A percentile compares a stretch with the other conserved stretches of the same genome.
These are phyloP conservation scores for Chirona hameri DNA, from an alignment of 2,888 invertebrate genomes.

Conservation along the genomic window DNA sequence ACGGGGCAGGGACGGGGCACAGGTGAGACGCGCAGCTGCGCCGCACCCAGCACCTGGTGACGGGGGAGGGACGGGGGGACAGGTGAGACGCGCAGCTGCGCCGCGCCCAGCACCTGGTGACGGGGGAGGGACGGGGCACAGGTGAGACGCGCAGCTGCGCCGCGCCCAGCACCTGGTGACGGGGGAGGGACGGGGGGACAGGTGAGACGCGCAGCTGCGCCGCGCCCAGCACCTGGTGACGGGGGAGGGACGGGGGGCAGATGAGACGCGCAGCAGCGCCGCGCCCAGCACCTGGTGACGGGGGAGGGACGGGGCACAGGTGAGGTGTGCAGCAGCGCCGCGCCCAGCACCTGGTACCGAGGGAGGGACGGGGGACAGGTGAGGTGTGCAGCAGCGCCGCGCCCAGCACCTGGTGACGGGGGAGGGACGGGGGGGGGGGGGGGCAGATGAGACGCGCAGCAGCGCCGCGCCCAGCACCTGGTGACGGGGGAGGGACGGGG, in stretches of 20 bases:
- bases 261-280: slow-evolving; percentile 56
- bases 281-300: slow-evolving; percentile 51
- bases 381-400: slow-evolving; percentile 59
- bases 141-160: slow-evolving; percentile 56
- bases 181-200: background rate
- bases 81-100: slow-evolving; percentile 56
- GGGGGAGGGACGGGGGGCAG: background rate
- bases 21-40: slow-evolving; percentile 55
- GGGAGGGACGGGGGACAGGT: background rate
- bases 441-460: slow-evolving; percentile 51
- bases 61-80: background rate
- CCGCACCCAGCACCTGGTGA: slow-evolving; percentile 52
- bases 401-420: slow-evolving; percentile 48
- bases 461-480: slow-evolving; percentile 56
- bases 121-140: slow-evolving; percentile 45
- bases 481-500: slow-evolving; percentile 22
- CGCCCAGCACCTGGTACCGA: slow-evolving; percentile 50
- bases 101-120: slow-evolving; percentile 52
- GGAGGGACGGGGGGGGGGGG: background rate
- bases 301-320: background rate
- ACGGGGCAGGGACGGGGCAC: slow-evolving; percentile 44
- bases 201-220: slow-evolving; percentile 57
- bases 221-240: slow-evolving; percentile 51
- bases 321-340: too few species aligned
- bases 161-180: slow-evolving; percentile 51